phyloP scores from a whole-genome alignment of 2,113 vertebrate genomes.

The Rhegmatorhina hoffmannsi region DNA sequence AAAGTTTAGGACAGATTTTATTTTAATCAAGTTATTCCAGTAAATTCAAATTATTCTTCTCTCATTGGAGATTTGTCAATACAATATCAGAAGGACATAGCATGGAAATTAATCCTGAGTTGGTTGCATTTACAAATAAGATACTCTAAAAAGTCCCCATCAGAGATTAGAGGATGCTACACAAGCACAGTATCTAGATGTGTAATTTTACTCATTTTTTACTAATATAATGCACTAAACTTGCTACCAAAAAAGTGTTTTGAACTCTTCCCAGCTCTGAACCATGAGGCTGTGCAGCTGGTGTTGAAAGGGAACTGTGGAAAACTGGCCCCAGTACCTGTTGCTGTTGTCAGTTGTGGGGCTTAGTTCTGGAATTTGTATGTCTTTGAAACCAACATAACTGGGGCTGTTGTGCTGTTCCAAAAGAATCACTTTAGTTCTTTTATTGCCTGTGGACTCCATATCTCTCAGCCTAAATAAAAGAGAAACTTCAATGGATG shows the following conservation, averaged over 20 bases:
- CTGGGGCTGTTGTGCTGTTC: background rate
- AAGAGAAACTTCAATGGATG: background rate
- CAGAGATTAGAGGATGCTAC: background rate
- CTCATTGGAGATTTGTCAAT: background rate
- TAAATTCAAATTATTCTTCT: background rate
- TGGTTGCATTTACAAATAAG: background rate
- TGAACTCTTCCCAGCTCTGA: background rate
- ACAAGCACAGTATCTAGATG: background rate
- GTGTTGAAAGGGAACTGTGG: background rate
- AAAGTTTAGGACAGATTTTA: background rate
- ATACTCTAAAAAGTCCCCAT: background rate
- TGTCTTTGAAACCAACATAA: background rate
- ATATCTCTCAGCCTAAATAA: background rate
- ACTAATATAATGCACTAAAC: background rate
- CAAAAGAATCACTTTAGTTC: background rate
- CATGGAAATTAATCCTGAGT: background rate
- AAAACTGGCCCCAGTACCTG: background rate
- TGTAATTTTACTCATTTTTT: background rate
- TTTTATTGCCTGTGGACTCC: background rate
- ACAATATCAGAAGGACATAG: background rate
- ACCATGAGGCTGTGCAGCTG: background rate
- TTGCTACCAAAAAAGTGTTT: background rate
- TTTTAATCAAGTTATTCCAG: background rate
- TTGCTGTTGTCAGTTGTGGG: background rate
- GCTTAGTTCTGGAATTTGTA: background rate